A percentile compares a stretch with the other conserved stretches of the same genome.
phyloP scores from a whole-genome alignment of 2,888 invertebrate species.

The Reticulitermes lucifugus region DNA sequence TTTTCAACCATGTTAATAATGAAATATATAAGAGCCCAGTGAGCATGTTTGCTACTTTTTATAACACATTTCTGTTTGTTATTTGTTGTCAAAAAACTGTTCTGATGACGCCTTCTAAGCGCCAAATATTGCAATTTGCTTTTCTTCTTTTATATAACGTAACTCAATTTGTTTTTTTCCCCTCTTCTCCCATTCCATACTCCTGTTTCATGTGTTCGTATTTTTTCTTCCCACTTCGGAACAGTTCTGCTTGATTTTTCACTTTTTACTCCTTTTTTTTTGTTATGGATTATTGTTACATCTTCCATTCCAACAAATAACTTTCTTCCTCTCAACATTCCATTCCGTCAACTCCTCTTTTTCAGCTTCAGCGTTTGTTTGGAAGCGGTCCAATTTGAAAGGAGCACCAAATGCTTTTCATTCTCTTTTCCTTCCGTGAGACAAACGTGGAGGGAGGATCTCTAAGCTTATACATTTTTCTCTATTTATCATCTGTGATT shows the following conservation, averaged over 20 bases:
- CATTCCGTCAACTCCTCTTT: not conserved
- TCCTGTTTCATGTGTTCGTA: not conserved
- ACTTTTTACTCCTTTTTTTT: not conserved
- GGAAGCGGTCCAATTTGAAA: slow-evolving; percentile 27
- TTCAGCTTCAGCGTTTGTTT: not conserved
- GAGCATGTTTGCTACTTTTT: too few relatives aligned
- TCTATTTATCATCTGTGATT: slow-evolving; percentile 2
- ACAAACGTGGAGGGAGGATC: not conserved
- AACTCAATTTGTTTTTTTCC: not conserved
- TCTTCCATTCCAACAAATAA: slow-evolving; percentile 24
- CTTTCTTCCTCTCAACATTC: not conserved
- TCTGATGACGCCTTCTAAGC: too few relatives aligned
- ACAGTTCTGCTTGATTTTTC: not conserved
- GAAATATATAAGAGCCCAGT: too few relatives aligned
- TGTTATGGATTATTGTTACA: slow-evolving; percentile 22
- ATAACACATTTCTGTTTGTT: too few relatives aligned
- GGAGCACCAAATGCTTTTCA: not conserved
- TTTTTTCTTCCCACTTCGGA: not conserved
- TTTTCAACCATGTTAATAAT: too few relatives aligned
- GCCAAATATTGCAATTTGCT: not conserved
- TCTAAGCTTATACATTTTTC: not conserved
- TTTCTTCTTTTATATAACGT: not conserved
- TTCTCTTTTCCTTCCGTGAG: not conserved
- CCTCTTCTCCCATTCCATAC: not conserved
- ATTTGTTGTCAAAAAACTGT: too few relatives aligned